phyloP scores from a whole-genome alignment of 92 coral and sea anemone species.

The Parazoanthus swiftii region DNA sequence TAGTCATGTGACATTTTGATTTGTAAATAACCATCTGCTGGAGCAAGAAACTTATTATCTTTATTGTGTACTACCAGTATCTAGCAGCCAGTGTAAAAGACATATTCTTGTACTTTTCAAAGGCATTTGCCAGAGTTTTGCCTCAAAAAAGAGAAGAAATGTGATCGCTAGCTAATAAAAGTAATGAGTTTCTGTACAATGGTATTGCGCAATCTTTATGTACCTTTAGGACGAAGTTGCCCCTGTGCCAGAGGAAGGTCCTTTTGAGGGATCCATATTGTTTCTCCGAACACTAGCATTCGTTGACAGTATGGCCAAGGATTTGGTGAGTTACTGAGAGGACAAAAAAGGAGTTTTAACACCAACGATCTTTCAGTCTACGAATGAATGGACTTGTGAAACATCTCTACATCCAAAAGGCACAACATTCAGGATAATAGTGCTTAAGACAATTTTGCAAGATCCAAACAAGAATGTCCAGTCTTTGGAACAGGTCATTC shows the following conservation, averaged over 20 bases:
- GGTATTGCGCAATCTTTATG: neutral
- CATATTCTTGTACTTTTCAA: too few species aligned
- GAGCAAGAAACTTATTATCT: too few species aligned
- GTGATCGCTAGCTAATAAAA: neutral
- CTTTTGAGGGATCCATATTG: slow-evolving; percentile 76
- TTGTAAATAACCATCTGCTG: too few species aligned
- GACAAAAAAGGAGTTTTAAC: neutral
- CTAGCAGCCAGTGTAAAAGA: too few species aligned
- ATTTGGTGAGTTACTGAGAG: slow-evolving; percentile 65
- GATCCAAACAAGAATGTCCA: too few species aligned
- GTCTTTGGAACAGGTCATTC: too few species aligned
- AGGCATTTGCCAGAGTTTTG: neutral
- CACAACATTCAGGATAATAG: too few species aligned
- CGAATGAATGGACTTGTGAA: too few species aligned
- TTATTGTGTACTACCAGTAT: too few species aligned
- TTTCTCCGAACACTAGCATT: slow-evolving; percentile 83
- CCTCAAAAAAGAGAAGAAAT: neutral
- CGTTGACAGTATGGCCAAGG: slow-evolving; percentile 93
- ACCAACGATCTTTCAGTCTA: neutral
- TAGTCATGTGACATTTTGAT: too few species aligned
- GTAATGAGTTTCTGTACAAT: neutral
- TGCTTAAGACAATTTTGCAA: too few species aligned
- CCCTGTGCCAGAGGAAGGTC: slow-evolving; percentile 60
- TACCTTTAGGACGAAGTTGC: slow-evolving; percentile 70
- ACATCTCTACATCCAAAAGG: too few species aligned